Evolutionary conservation across 1,140 invertebrate species (phyloP).

Genomic region (Nymphalis io): DNA sequence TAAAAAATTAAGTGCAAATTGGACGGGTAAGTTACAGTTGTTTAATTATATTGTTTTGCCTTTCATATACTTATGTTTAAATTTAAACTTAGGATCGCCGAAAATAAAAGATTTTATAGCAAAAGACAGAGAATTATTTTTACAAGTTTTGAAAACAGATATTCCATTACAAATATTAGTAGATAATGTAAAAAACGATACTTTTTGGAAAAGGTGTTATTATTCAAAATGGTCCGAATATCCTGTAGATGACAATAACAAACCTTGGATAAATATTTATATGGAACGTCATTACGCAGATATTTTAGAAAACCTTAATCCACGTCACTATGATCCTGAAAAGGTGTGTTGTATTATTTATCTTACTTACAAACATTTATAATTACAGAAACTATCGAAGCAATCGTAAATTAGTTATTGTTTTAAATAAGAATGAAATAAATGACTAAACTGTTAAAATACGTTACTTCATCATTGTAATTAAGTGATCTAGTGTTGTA

Average conservation of each 20-base stretch:
- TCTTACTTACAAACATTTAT: background rate
- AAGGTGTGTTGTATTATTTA: conserved; percentile 54
- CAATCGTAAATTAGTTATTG: too few relatives aligned
- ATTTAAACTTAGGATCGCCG: conserved; percentile 52
- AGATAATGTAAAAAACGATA: conserved; percentile 74
- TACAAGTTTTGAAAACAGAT: conserved; percentile 72
- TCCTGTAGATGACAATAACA: conserved; percentile 50
- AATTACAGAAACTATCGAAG: too few relatives aligned
- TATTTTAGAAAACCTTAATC: conserved; percentile 77
- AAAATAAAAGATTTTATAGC: conserved; percentile 60
- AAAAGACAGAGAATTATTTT: conserved; percentile 74
- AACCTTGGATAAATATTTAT: conserved; percentile 75
- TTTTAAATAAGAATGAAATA: too few relatives aligned
- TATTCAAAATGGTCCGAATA: conserved; percentile 65
- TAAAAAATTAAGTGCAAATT: conserved; percentile 69
- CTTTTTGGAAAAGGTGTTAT: conserved; percentile 79
- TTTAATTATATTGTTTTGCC: background rate
- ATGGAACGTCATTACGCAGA: conserved; percentile 75
- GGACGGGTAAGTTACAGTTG: conserved; percentile 60
- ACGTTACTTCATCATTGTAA: too few relatives aligned
- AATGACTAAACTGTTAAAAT: too few relatives aligned
- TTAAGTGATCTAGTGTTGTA: too few relatives aligned
- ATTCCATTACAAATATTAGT: conserved; percentile 73
- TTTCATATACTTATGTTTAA: background rate
- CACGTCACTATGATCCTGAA: conserved; percentile 76